phyloP scores from a whole-genome alignment of 2,113 vertebrate species.

The Mionectes macconnelli region DNA sequence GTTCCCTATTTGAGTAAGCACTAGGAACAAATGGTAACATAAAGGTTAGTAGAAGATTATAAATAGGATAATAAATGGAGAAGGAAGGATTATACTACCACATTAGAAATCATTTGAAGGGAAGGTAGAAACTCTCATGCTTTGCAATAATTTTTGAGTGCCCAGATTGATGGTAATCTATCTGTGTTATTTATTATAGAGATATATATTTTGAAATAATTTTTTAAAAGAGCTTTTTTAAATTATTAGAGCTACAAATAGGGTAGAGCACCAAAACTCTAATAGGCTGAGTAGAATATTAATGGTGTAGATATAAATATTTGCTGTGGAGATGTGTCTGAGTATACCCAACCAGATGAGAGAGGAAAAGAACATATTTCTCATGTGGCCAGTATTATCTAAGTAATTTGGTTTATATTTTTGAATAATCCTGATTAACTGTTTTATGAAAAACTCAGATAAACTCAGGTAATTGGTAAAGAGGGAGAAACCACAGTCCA shows the following conservation, averaged over 20 bases:
- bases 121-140: conserved; percentile 25
- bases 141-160: conserved; percentile 63
- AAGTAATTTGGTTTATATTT: conserved; percentile 29
- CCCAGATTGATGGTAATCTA: conserved; percentile 50
- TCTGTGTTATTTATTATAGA: conserved; percentile 48
- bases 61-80: conserved; percentile 57
- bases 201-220: conserved; percentile 40
- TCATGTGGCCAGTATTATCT: conserved; percentile 15
- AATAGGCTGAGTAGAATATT: conserved; percentile 38
- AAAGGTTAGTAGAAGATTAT: conserved; percentile 56
- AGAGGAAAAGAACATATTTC: conserved; percentile 15
- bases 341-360: not conserved
- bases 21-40: conserved; percentile 54
- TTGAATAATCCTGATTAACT: conserved; percentile 35
- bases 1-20: conserved; percentile 48
- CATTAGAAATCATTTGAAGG: conserved; percentile 59
- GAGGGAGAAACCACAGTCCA: not conserved
- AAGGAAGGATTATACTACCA: conserved; percentile 56
- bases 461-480: conserved; percentile 28
- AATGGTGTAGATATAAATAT: conserved; percentile 43
- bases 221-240: conserved; percentile 1
- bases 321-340: not conserved
- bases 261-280: conserved; percentile 1
- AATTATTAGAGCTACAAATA: conserved; percentile 29
- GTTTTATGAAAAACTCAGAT: conserved; percentile 10